Base-by-base conservation (phyloP, 2,113 vertebrate species). In the Misgurnus mizolepis region DNA sequence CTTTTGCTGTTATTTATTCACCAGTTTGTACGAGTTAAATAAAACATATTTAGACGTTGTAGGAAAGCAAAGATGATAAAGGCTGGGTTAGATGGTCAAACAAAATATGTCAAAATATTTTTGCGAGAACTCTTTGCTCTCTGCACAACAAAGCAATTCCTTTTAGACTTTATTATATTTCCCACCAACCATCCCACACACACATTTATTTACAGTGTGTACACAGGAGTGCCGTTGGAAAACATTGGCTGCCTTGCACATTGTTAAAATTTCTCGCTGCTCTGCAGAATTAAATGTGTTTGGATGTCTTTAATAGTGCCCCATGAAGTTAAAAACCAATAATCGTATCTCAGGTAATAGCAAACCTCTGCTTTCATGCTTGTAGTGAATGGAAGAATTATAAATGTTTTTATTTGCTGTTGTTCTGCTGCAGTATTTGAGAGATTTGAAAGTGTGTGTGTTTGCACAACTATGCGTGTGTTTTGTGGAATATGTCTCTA, bases 221-320 rank as follows among this genome's bases (percentile, higher is more conserved):
- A 78, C 81, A 85, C 77, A 60, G 58, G 81, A 84, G 58, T 49
- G 81, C 76, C 83, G 82, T 84, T 83, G 80, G 82, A 80, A 82
- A 65, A 70, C 56, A 49, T 68, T 72, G 65, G 80, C 68, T 55
- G 62, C 39, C 50, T 47, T 56, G 73, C 47, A 64, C 76, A 81
- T 85, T 84, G 74, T 81, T 84, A 34, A 67, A 83, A 81, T 72
- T 76, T 78, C 60, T 80, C 71, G 47, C 64, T 85, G 82, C 80
- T 55, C 80, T 64, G 58, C 47, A 53, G 76, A 87, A 85, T 88
- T 83, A 71, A 80, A 80, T 75, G 53, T 43, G 45, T 56, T 76
- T 41, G 18, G 22, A 74, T 79, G 27, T 77, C 50, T 65, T 60
- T 82, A 39, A 82, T 79, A 50, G 77, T 39, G 62, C 7, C 75